Evolutionary conservation across 2,888 invertebrate genomes (phyloP).

Genomic region (Harpalus rufipes): DNA sequence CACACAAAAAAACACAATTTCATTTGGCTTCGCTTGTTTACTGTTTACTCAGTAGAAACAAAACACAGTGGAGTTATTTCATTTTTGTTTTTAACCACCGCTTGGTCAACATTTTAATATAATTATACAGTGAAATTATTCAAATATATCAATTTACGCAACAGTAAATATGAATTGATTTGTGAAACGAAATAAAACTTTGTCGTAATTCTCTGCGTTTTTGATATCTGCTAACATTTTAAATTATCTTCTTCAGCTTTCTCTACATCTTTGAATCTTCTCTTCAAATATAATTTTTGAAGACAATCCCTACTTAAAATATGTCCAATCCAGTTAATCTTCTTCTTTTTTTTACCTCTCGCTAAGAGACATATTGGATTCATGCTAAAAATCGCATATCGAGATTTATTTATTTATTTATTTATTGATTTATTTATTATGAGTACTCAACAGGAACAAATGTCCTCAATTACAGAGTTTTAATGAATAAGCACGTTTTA

Average conservation of each 20-base stretch:
- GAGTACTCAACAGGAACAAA: too few relatives aligned
- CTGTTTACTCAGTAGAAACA: slow-evolving; percentile 44
- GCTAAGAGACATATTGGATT: too few relatives aligned
- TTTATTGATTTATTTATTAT: too few relatives aligned
- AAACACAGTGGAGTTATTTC: slow-evolving; percentile 33
- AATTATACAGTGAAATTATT: slow-evolving; percentile 36
- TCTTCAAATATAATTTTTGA: too few relatives aligned
- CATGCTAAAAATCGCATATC: too few relatives aligned
- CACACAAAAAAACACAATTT: slow-evolving; percentile 59
- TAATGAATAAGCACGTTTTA: too few relatives aligned
- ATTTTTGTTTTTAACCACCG: slow-evolving; percentile 35
- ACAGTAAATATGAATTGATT: slow-evolving; percentile 18
- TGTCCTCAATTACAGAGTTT: too few relatives aligned
- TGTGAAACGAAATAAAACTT: not conserved
- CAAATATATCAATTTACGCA: slow-evolving; percentile 26
- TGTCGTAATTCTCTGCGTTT: not conserved
- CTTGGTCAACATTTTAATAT: slow-evolving; percentile 44
- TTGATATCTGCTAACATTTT: not conserved
- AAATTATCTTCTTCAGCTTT: not conserved
- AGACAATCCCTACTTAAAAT: too few relatives aligned
- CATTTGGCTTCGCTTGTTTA: slow-evolving; percentile 58
- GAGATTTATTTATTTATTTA: too few relatives aligned
- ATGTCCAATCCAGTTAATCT: too few relatives aligned
- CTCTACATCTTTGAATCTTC: not conserved
- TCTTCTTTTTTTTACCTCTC: too few relatives aligned